Conservation (phyloP, 2,888 invertebrate species). For the Orthosia gothica region DNA sequence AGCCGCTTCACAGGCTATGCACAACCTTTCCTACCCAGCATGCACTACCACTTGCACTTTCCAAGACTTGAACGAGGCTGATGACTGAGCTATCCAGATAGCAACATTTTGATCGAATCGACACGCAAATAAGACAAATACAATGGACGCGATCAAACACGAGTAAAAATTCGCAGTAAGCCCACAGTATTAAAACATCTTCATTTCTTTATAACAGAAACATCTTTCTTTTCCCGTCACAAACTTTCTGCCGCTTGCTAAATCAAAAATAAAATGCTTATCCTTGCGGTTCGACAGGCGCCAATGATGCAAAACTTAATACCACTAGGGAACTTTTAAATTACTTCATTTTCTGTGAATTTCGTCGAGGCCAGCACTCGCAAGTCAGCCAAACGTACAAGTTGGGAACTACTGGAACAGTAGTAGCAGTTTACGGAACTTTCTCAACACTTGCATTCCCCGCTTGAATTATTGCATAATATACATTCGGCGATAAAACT, state of each 20-base stretch:
- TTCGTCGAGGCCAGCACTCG: slow-evolving; percentile 65
- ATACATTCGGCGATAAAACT: slow-evolving; percentile 82
- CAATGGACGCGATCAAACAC: too few species aligned
- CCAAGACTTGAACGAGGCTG: too few species aligned
- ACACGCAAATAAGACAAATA: too few species aligned
- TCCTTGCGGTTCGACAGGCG: slow-evolving; percentile 66
- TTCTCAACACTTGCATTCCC: slow-evolving; percentile 84
- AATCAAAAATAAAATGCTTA: slow-evolving; percentile 65
- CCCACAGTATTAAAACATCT: not conserved
- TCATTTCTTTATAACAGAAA: not conserved
- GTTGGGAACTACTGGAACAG: slow-evolving; percentile 74
- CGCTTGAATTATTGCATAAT: slow-evolving; percentile 85
- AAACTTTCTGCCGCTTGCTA: slow-evolving; percentile 14
- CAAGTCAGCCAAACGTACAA: slow-evolving; percentile 76
- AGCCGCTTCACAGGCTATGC: too few species aligned
- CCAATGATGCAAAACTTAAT: slow-evolving; percentile 75
- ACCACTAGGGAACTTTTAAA: slow-evolving; percentile 71
- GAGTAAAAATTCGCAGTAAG: too few species aligned
- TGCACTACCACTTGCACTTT: too few species aligned
- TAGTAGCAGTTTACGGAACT: slow-evolving; percentile 75
- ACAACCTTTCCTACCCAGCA: too few species aligned
- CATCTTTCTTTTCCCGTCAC: not conserved
- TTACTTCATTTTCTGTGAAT: slow-evolving; percentile 80
- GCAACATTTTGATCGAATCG: too few species aligned
- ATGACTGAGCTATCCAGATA: too few species aligned